Evolutionary conservation across 2,113 vertebrate species (phyloP), one percentile per base, ranked within the genome.

Genomic region (Chaenogobius annularis): DNA sequence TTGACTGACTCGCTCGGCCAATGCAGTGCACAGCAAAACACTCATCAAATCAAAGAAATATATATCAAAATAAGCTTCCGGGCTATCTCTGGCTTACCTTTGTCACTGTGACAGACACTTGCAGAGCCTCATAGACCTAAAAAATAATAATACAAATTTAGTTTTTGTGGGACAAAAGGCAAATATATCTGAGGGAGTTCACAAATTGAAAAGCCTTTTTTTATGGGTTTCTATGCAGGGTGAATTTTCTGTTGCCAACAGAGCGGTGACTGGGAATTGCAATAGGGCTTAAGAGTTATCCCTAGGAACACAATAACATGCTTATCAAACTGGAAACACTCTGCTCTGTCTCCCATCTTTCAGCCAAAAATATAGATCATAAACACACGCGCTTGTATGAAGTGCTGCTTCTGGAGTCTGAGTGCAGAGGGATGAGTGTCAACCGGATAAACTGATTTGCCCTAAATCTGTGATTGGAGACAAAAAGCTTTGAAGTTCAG

Each of bases 91-190:
- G 35, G 68, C 85, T 87, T 81, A 88, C 83, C 87, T 85, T 52
- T 50, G 75, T 15, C 8, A 67, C 73, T 73, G 10, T 11, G 50
- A 70, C 48, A 54, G 73, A 72, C 37, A 37, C 64, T 44, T 64
- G 35, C 73, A 54, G 55, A 23, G 47, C 10, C 44, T 78, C 82
- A 81, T 87, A 79, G 73, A 84, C 50, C 48, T 78, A 69, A 68
- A 50, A 80, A 47, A 85, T 47, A 83, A 87, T 64, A 58, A 78
- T 11, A 75, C 63, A 35, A 68, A 72, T 79, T 85, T 75, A 87
- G 80, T 63, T 68, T 63, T 68, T 44, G 13, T 72, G 75, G 68
- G 26, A 68, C 54, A 75, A 75, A 74, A 1, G 70, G 10, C 48
- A 59, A 69, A 40, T 37, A 26, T 37, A 69, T 50, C 15, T 40